Evolutionary conservation across 2,113 vertebrate genomes (phyloP).

Genomic region (Xyliphius kryptos): DNA sequence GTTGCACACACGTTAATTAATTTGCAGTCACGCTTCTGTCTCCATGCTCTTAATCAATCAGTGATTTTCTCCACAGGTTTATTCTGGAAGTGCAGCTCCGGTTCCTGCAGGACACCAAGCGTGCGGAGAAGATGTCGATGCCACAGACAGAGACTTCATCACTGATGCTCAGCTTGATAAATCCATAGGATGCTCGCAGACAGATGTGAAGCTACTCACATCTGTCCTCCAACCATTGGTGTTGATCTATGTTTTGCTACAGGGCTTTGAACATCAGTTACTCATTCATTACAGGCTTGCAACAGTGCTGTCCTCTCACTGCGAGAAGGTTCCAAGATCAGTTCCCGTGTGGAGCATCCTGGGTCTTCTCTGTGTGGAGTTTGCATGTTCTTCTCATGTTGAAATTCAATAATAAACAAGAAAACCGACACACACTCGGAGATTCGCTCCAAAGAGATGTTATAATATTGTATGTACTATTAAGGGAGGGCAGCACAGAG

Average conservation of each 20-base stretch:
- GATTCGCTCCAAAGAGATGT: too few relatives aligned
- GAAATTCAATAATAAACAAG: too few relatives aligned
- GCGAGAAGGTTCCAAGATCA: too few relatives aligned
- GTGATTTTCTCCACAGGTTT: slow-evolving; percentile 10
- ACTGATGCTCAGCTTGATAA: slow-evolving; percentile 49
- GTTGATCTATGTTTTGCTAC: slow-evolving; percentile 54
- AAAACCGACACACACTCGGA: too few relatives aligned
- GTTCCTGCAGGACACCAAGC: too few relatives aligned
- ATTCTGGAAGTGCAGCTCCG: slow-evolving; percentile 11
- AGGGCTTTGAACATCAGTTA: slow-evolving; percentile 49
- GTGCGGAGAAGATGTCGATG: slow-evolving; percentile 24
- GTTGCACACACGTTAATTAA: too few relatives aligned
- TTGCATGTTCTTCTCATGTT: too few relatives aligned
- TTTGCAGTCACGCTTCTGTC: slow-evolving; percentile 7
- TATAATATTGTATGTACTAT: too few relatives aligned
- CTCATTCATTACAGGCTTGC: slow-evolving; percentile 52
- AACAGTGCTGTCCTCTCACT: too few relatives aligned
- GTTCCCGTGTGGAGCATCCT: too few relatives aligned
- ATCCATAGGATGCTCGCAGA: slow-evolving; percentile 52
- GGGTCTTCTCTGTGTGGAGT: too few relatives aligned
- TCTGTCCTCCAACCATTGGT: slow-evolving; percentile 35
- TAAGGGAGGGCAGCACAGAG: too few relatives aligned
- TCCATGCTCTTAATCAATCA: slow-evolving; percentile 19
- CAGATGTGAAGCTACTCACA: slow-evolving; percentile 33
- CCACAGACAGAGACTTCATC: slow-evolving; percentile 15